Percentiles rank a stretch among this genome's conserved stretches.
Conservation (phyloP, 2,113 vertebrate genomes). For the Trinectes maculatus region DNA sequence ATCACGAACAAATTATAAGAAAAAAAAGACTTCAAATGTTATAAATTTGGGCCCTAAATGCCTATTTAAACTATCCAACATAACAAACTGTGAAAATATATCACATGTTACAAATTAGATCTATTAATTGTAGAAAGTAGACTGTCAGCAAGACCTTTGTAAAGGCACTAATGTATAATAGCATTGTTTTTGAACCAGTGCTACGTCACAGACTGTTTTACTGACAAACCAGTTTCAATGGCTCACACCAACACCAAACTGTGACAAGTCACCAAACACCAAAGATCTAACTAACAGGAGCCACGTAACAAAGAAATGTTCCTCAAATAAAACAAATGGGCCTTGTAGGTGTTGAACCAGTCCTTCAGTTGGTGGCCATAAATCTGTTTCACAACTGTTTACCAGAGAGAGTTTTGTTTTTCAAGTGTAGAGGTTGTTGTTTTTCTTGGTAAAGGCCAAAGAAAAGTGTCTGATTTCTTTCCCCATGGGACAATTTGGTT, state of each 20-base stretch:
- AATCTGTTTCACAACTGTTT: slow-evolving; percentile 50
- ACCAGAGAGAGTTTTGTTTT: slow-evolving; percentile 38
- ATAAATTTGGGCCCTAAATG: not conserved
- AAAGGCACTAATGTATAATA: no score
- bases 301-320: slow-evolving; percentile 55
- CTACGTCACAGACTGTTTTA: not conserved
- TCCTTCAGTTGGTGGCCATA: slow-evolving; percentile 45
- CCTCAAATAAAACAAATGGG: slow-evolving; percentile 64
- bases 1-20: not conserved
- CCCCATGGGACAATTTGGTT: slow-evolving; percentile 9
- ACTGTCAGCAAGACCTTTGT: no score
- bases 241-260: slow-evolving; percentile 36
- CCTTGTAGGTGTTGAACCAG: slow-evolving; percentile 51
- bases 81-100: not conserved
- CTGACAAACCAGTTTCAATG: not conserved
- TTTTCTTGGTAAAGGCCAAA: slow-evolving; percentile 38
- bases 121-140: no score
- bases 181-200: not conserved
- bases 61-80: not conserved
- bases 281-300: slow-evolving; percentile 51
- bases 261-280: slow-evolving; percentile 32
- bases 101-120: no score
- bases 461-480: slow-evolving; percentile 50
- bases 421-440: slow-evolving; percentile 24
- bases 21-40: not conserved